Conservation (phyloP, 1,140 invertebrate species). For the Papilio machaon region DNA sequence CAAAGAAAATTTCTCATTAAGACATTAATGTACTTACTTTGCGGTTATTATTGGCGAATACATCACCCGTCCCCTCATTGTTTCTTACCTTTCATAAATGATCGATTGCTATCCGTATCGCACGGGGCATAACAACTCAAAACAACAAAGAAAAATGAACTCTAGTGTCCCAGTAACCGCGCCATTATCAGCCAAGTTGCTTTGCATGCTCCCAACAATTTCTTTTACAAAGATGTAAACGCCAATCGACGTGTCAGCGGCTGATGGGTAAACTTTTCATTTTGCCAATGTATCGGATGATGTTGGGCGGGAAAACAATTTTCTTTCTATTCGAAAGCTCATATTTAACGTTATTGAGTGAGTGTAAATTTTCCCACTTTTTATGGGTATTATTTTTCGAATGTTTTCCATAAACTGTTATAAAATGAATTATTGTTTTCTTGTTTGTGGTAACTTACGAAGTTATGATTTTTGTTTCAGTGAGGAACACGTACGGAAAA, state of each 20-base stretch:
- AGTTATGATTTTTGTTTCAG: neutral
- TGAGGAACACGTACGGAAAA: neutral
- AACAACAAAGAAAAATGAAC: constrained; percentile 56
- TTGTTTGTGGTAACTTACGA: neutral
- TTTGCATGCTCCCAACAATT: constrained; percentile 70
- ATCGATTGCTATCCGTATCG: constrained; percentile 73
- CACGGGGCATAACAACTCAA: constrained; percentile 63
- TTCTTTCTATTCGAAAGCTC: constrained; percentile 73
- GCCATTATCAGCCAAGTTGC: constrained; percentile 67
- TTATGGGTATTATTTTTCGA: constrained; percentile 57
- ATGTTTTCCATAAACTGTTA: constrained; percentile 50
- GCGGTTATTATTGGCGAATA: constrained; percentile 42
- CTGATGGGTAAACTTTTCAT: constrained; percentile 80
- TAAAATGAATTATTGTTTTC: constrained; percentile 44
- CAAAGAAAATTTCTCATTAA: neutral
- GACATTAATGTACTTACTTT: constrained; percentile 44
- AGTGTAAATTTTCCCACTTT: constrained; percentile 58
- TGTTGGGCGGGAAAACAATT: constrained; percentile 76
- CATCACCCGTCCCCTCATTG: constrained; percentile 56
- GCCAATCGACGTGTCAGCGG: constrained; percentile 78
- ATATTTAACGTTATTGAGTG: constrained; percentile 79
- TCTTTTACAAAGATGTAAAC: constrained; percentile 78
- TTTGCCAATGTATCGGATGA: constrained; percentile 75
- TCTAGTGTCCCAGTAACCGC: constrained; percentile 40
- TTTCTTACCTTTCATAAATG: constrained; percentile 69